Base-by-base conservation (phyloP, 2,888 invertebrate genomes). In the Rotaria sp. region DNA sequence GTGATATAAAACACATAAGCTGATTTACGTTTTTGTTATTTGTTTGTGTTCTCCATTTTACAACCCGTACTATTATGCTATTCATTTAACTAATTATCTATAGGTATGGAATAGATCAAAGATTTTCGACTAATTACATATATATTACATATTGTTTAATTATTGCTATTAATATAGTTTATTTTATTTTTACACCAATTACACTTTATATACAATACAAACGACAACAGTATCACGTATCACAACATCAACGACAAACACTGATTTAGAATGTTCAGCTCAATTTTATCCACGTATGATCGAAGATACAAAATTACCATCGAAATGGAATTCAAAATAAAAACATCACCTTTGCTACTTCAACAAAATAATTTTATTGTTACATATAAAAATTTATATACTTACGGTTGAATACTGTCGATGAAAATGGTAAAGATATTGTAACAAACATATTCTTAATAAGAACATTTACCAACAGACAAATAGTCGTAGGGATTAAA, bases 281-380 rank as follows among this genome's bases (percentile, higher is more conserved):
- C 74, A 74, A 74, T 21, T 74, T 7, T 74, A 74, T 74, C 74
- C 74, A 38, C 74, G 38, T 38, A 15, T 74, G 21, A 38, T 35
- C 38, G 74, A 74, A 4, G 74, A 74, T 38, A 74, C 74, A 74
- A 35, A 35, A 38, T 74, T 74, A 24, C 74, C 74, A 74, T 35
- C 74, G 5, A 74, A 74, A 74, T 74, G 74, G 74, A 74, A 74
- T 74, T 30, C 35, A 13, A 74, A 74, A 74, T 35, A 74, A 74
- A 74, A 74, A 74, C 35, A 35, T 1, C 74, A 21, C 18, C 74
- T 18, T 38, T 74, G 38, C 21, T 38, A 38, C 21, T 74, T 7
- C 38, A 30, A 74, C 74, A 74, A 35, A 74, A 74, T 74, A 74
- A 38, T 38, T 38, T 74, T 30, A 38, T 74, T 74, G 74, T 74